These are phyloP conservation scores for Latrodectus elegans DNA, from an alignment of 2,888 invertebrate genomes.

Conservation along the genomic window DNA sequence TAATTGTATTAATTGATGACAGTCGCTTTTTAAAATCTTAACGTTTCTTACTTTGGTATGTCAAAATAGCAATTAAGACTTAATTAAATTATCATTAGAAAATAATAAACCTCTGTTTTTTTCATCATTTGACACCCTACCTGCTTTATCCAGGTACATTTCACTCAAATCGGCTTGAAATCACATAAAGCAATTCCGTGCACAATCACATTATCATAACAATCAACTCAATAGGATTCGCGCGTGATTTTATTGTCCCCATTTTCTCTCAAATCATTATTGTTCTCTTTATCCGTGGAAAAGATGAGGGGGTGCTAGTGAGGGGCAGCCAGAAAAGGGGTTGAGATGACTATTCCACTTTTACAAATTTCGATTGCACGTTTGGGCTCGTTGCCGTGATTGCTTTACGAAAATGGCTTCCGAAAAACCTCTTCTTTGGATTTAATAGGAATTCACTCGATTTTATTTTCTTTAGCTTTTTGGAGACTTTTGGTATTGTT, in stretches of 20 bases:
- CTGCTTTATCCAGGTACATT: background rate
- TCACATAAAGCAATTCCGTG: constrained; percentile 33
- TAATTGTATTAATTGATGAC: too few species aligned
- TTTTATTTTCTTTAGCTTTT: background rate
- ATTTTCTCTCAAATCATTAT: constrained; percentile 27
- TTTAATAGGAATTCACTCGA: background rate
- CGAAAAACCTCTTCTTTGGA: constrained; percentile 2
- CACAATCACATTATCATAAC: constrained; percentile 50
- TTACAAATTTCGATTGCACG: constrained; percentile 33
- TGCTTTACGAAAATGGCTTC: constrained; percentile 6
- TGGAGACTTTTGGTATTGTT: background rate
- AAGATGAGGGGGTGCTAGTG: background rate
- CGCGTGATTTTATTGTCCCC: constrained; percentile 52
- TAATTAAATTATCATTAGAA: too few species aligned
- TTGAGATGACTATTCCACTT: constrained; percentile 4
- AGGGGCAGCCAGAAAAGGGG: background rate
- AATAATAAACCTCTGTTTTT: too few species aligned
- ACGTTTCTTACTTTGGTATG: too few species aligned
- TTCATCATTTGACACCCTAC: too few species aligned
- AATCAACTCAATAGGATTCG: constrained; percentile 45
- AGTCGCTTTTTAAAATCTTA: too few species aligned
- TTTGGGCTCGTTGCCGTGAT: constrained; percentile 4
- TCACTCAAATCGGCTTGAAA: background rate
- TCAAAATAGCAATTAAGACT: too few species aligned
- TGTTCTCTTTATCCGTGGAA: constrained; percentile 19